These are phyloP conservation scores for Apoderus coryli DNA, from an alignment of 2,888 invertebrate genomes.

Conservation along the genomic window DNA sequence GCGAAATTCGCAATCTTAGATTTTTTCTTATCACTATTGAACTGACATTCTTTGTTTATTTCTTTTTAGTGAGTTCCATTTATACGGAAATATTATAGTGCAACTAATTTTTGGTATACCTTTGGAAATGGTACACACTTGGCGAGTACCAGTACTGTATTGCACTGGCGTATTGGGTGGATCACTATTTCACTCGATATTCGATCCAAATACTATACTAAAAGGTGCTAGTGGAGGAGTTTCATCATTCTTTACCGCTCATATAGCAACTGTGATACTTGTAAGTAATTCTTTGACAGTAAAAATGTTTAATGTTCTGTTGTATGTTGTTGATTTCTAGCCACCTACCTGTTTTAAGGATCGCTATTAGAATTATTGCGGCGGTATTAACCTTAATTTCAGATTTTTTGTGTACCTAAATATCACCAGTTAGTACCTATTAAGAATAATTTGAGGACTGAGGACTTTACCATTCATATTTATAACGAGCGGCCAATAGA, in stretches of 20 bases:
- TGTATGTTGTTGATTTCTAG: no score
- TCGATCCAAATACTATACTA: conserved; percentile 59
- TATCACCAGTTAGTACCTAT: no score
- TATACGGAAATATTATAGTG: conserved; percentile 77
- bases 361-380: no score
- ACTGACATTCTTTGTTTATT: conserved; percentile 9
- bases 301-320: not conserved
- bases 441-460: no score
- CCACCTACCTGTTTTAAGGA: no score
- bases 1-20: no score
- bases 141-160: conserved; percentile 76
- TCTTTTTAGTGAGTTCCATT: conserved; percentile 56
- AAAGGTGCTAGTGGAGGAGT: conserved; percentile 91
- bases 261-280: conserved; percentile 81
- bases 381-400: no score
- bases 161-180: conserved; percentile 71
- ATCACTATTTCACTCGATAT: conserved; percentile 63
- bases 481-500: no score
- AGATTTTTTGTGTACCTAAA: no score
- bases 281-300: conserved; percentile 29
- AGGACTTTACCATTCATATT: no score
- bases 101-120: conserved; percentile 87
- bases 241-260: conserved; percentile 82
- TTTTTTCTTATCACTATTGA: no score
- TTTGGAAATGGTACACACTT: conserved; percentile 88